Conservation (phyloP, 1,140 invertebrate species). For the Sminthurides bifidus region DNA sequence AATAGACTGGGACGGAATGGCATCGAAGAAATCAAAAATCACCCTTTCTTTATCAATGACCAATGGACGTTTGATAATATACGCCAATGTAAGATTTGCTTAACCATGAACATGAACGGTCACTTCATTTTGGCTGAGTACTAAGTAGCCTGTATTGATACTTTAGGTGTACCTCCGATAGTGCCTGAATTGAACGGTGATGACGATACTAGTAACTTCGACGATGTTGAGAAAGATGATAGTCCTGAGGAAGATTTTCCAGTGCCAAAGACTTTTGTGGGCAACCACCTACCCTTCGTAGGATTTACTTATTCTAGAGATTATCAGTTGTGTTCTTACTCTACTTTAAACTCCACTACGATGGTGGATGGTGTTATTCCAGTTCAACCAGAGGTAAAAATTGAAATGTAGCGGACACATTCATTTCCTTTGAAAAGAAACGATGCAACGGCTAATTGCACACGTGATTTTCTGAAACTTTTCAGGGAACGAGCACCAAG, state of each 20-base stretch:
- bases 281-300: slow-evolving; percentile 96
- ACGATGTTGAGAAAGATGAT: slow-evolving; percentile 89
- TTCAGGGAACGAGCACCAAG: too few relatives aligned
- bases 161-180: slow-evolving; percentile 74
- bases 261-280: slow-evolving; percentile 90
- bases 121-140: slow-evolving; percentile 1
- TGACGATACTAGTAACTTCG: slow-evolving; percentile 97
- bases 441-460: too few relatives aligned
- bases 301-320: slow-evolving; percentile 95
- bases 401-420: too few relatives aligned
- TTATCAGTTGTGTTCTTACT: slow-evolving; percentile 48
- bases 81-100: slow-evolving; percentile 52
- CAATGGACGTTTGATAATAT: slow-evolving; percentile 97
- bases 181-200: slow-evolving; percentile 89
- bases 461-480: too few relatives aligned
- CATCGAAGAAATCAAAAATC: slow-evolving; percentile 86
- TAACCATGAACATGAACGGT: background rate
- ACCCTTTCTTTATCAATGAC: slow-evolving; percentile 92
- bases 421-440: too few relatives aligned
- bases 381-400: too few relatives aligned
- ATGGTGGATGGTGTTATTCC: background rate
- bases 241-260: slow-evolving; percentile 83
- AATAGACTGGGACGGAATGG: slow-evolving; percentile 84
- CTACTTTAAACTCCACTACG: background rate
- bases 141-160: slow-evolving; percentile 6